These are phyloP conservation scores for Pseudeuparius sepicola DNA, from an alignment of 2,888 invertebrate genomes.

Conservation along the genomic window DNA sequence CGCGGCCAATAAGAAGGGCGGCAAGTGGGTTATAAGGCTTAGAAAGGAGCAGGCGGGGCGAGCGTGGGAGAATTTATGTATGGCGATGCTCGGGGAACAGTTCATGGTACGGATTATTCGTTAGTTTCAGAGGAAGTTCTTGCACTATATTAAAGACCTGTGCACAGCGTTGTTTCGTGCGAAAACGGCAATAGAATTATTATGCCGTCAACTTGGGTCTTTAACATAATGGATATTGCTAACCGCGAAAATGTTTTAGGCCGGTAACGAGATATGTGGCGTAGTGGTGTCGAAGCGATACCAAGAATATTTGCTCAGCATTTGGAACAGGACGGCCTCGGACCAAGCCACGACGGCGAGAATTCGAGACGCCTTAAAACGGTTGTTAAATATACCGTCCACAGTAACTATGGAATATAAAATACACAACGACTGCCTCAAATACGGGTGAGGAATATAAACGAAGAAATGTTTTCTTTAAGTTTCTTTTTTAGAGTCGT, in stretches of 20 bases:
- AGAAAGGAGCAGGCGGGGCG: conserved; percentile 90
- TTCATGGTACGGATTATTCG: conserved; percentile 73
- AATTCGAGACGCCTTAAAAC: conserved; percentile 88
- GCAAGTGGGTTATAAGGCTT: conserved; percentile 90
- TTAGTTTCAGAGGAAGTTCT: too few species aligned
- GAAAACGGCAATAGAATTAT: too few species aligned
- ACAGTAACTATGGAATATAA: conserved; percentile 94
- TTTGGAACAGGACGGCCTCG: conserved; percentile 94
- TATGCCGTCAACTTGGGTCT: too few species aligned
- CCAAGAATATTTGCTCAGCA: conserved; percentile 91
- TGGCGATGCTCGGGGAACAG: conserved; percentile 98
- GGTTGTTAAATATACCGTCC: conserved; percentile 89
- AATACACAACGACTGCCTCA: conserved; percentile 69
- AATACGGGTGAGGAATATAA: conserved; percentile 53
- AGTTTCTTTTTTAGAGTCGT: conserved; percentile 34
- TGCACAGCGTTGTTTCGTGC: too few species aligned
- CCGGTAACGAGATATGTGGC: conserved; percentile 96
- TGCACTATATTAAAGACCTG: too few species aligned
- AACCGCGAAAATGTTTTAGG: too few species aligned
- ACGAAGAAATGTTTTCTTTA: too few species aligned
- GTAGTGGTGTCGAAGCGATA: conserved; percentile 91
- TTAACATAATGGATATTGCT: too few species aligned
- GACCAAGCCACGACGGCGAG: conserved; percentile 81
- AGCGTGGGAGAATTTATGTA: conserved; percentile 97
- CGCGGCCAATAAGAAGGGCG: conserved; percentile 89